Base-by-base conservation (phyloP, 2,797 vertebrate species). In the Micrastur ruficollis region DNA sequence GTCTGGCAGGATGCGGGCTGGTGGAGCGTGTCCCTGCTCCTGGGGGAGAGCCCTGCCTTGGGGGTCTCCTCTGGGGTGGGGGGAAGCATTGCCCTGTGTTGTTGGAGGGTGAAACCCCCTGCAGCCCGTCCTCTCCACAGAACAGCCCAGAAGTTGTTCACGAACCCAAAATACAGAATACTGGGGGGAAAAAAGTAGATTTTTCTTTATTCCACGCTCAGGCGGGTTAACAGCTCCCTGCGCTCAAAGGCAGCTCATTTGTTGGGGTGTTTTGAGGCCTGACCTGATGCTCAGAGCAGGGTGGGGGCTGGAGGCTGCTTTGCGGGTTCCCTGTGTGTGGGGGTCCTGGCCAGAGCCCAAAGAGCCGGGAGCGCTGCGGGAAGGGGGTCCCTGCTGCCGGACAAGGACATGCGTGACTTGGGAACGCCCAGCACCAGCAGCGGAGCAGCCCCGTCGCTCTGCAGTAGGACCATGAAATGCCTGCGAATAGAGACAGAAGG, bases 311-410 rank as follows among this genome's bases (percentile, higher is more conserved):
- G 49, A 0, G 12, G 44, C 8, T 50, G 61, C 53, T 52, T 26
- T 34, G 15, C 26, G 11, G 11, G 26, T 6, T 71, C 21, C 50
- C 7, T 5, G 2, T 13, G 15, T 25, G 22, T 7, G 31, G n/a
- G 38, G 42, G 23, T 52, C 56, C 42, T 8, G 26, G 9, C 29
- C 9, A 7, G 32, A 5, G 1, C 27, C n/a, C 4, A 0, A 11
- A 11, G 47, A 53, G 40, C 29, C 0, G 2, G 14, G 8, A 27
- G 14, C 3, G 6, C 7, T 0, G 2, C 0, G 18, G 73, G 81
- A 38, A 21, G 32, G 34, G n/a, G 12, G 9, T 61, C 40, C 14
- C 26, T 1, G 3, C 26, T 2, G 7, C 25, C 2, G 2, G 26
- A 8, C 0, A 8, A 73, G 46, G 61, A 53, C 0, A 6, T 67